Base-by-base conservation (phyloP, 2,797 vertebrate species). In the Cirrhinus mrigala region DNA sequence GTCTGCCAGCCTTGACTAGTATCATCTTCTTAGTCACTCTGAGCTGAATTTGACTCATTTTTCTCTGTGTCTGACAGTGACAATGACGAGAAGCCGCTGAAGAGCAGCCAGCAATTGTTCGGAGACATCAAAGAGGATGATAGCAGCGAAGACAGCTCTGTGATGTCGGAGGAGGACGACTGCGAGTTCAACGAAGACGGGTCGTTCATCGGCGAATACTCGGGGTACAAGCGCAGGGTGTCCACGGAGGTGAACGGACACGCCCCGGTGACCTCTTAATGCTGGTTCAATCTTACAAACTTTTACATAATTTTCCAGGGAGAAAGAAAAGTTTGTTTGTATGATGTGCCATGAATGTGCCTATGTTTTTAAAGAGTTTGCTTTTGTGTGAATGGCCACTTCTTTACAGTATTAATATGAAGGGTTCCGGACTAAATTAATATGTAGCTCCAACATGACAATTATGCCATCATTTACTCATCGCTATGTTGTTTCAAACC, bases 181-280 rank as follows among this genome's bases (percentile, higher is more conserved):
- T 93, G 93, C 46, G 95, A 97, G 87, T 99, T 98, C 93, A 94
- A 94, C 14, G 98, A 99, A 94, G 98, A 99, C 2, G 98, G 98
- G 44, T 99, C 98, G 3, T 99, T 99, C 90, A 99, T 99, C 62
- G 98, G 98, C 1, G 97, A 97, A 91, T 99, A 99, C 66, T 92
- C 93, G 0, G 94, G 88, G 84, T 91, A 87, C 80, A 96, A 92
- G 89, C 96, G 94, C 78, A 90, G 94, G 89, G 93, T 93, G 76
- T 96, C 97, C 18, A 93, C 93, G 24, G 96, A 87, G 18, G 91
- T 90, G 76, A 92, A 86, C 6, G 89, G 92, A 91, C 88, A 89
- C 27, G 40, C 24, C 75, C 60, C 80, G 27, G 87, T 90, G 40
- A 90, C 81, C 20, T n/a, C 56, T 20, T 88, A 83, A 87, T 68